Percentiles rank a stretch among this genome's conserved stretches.
Evolutionary conservation across 2,797 vertebrate species (phyloP).

Genomic region (Brachyrhaphis roseni): DNA sequence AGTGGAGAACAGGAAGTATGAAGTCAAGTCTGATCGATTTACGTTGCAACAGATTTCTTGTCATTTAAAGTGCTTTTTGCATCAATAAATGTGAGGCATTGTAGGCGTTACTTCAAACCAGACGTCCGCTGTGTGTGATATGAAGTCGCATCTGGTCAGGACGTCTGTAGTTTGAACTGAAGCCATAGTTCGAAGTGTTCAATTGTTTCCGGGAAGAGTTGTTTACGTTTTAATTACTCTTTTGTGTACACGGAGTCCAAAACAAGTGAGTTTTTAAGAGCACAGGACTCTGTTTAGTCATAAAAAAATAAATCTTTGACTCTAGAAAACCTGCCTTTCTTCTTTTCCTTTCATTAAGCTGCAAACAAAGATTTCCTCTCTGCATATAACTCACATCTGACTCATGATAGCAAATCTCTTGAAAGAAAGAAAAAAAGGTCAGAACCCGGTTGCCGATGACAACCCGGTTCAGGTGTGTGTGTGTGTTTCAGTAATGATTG

Average conservation of each 20-base stretch:
- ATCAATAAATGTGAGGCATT: not conserved
- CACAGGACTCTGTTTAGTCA: conserved; percentile 21
- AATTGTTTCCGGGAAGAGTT: conserved; percentile 23
- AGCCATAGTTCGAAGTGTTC: conserved; percentile 27
- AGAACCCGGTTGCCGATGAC: conserved; percentile 75
- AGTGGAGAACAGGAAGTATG: not conserved
- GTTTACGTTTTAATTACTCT: not conserved
- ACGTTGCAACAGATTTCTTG: not conserved
- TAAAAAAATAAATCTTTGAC: conserved; percentile 21
- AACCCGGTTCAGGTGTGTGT: conserved; percentile 60
- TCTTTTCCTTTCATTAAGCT: conserved; percentile 29
- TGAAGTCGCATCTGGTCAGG: conserved; percentile 35
- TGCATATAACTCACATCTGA: conserved; percentile 44
- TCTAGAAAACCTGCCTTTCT: conserved; percentile 7
- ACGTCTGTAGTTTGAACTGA: conserved; percentile 28
- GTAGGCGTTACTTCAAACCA: conserved; percentile 36
- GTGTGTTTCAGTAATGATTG: conserved; percentile 8
- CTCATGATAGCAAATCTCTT: conserved; percentile 57
- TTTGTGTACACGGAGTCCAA: not conserved
- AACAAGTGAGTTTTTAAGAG: conserved; percentile 6
- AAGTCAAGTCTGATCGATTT: not conserved
- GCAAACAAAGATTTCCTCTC: conserved; percentile 20
- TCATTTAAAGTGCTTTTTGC: conserved; percentile 13
- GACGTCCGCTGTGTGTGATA: conserved; percentile 18
- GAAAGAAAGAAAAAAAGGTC: conserved; percentile 67